Conservation (phyloP, 1,140 invertebrate species). For the Chrysoperla carnea region DNA sequence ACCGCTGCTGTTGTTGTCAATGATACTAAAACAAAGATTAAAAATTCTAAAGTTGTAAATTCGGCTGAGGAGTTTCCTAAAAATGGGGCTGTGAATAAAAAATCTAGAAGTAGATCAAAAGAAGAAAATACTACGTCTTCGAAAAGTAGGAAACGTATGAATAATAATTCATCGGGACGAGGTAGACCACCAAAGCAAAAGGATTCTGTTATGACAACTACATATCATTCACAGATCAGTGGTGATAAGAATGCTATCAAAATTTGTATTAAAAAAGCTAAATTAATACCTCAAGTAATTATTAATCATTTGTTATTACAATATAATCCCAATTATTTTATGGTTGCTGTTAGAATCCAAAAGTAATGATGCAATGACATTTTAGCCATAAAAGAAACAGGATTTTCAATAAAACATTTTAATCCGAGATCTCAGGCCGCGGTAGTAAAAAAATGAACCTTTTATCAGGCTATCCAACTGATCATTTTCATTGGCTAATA, state of each 20-base stretch:
- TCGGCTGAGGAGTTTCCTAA: neutral
- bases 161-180: constrained; percentile 2
- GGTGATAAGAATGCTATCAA: constrained; percentile 42
- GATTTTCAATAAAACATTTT: no score
- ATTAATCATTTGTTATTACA: constrained; percentile 6
- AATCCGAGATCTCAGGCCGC: no score
- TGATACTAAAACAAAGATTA: no score
- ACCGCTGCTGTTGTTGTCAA: no score
- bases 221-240: constrained; percentile 34
- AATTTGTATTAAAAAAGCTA: constrained; percentile 40
- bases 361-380: no score
- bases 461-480: no score
- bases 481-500: no score
- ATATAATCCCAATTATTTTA: constrained; percentile 6
- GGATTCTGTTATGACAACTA: constrained; percentile 15
- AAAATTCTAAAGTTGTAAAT: neutral
- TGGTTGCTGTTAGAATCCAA: no score
- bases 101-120: neutral
- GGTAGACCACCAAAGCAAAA: constrained; percentile 17
- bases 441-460: no score
- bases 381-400: no score
- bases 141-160: neutral
- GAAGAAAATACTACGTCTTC: no score
- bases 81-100: constrained; percentile 4
- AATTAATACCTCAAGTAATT: constrained; percentile 13